Percentiles rank a stretch among this genome's conserved stretches.
phyloP scores from a whole-genome alignment of 2,888 invertebrate species.

The Tanypteryx hageni region DNA sequence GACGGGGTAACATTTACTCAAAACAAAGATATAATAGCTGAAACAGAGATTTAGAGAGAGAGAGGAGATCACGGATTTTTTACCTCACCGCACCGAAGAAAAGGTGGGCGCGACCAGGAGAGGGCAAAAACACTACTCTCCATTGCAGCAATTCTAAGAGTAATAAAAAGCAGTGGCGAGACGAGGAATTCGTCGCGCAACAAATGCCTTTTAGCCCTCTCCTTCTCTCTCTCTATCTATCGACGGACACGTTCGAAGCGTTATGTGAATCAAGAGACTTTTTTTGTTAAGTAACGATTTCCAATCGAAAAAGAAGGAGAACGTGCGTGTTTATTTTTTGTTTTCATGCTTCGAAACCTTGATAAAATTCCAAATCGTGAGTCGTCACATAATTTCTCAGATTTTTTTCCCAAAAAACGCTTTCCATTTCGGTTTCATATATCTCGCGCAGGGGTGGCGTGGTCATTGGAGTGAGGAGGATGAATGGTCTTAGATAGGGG shows the following conservation, averaged over 20 bases:
- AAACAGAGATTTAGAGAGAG: neutral
- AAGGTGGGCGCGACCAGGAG: neutral
- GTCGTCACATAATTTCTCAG: neutral
- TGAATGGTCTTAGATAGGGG: neutral
- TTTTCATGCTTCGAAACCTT: constrained; percentile 37
- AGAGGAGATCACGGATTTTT: neutral
- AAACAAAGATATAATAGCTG: neutral
- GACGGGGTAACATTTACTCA: no score
- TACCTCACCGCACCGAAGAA: neutral
- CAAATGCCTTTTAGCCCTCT: neutral
- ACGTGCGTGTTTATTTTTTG: neutral
- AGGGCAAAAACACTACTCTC: neutral
- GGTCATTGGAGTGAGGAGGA: constrained; percentile 41
- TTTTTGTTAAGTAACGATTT: constrained; percentile 48
- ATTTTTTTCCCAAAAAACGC: constrained; percentile 2
- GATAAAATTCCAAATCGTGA: constrained; percentile 55
- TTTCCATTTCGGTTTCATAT: constrained; percentile 47
- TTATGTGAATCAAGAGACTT: neutral
- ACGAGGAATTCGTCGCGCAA: constrained; percentile 30
- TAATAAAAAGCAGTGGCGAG: neutral
- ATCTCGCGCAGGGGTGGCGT: neutral
- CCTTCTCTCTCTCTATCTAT: neutral
- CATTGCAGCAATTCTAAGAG: neutral
- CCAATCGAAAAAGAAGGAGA: neutral
- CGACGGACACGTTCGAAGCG: neutral